Evolutionary conservation across 2,888 invertebrate genomes (phyloP).

Genomic region (Chelonus formosanus): DNA sequence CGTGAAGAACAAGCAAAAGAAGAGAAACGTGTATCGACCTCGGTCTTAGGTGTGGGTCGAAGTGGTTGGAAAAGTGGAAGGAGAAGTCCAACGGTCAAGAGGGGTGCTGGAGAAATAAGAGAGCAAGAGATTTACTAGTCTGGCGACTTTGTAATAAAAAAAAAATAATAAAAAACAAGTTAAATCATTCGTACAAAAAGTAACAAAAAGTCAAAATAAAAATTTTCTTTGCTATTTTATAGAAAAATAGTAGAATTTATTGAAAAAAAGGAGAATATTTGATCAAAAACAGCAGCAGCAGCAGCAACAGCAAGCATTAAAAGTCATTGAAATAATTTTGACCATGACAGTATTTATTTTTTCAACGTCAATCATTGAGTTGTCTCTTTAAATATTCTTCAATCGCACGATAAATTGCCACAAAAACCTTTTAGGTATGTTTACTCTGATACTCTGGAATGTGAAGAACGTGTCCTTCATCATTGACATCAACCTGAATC

Average conservation of each 20-base stretch:
- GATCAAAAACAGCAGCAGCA: no score
- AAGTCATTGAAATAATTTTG: neutral
- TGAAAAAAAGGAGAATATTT: no score
- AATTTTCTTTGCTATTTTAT: neutral
- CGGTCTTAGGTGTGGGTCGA: slow-evolving; percentile 56
- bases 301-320: neutral
- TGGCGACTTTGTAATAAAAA: slow-evolving; percentile 46
- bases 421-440: slow-evolving; percentile 17
- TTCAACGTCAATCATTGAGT: neutral
- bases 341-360: neutral
- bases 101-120: slow-evolving; percentile 9
- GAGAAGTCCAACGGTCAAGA: slow-evolving; percentile 42
- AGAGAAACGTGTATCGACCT: slow-evolving; percentile 57
- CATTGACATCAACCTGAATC: slow-evolving; percentile 18
- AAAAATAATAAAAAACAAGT: neutral
- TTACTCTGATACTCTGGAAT: slow-evolving; percentile 10
- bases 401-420: neutral
- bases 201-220: neutral
- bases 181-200: neutral
- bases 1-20: slow-evolving; percentile 48
- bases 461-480: slow-evolving; percentile 13
- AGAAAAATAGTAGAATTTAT: neutral
- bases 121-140: slow-evolving; percentile 41
- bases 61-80: slow-evolving; percentile 19
- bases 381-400: neutral